Evolutionary conservation across 2,888 invertebrate species (phyloP).

Genomic region (Leptopilina drosophilae): DNA sequence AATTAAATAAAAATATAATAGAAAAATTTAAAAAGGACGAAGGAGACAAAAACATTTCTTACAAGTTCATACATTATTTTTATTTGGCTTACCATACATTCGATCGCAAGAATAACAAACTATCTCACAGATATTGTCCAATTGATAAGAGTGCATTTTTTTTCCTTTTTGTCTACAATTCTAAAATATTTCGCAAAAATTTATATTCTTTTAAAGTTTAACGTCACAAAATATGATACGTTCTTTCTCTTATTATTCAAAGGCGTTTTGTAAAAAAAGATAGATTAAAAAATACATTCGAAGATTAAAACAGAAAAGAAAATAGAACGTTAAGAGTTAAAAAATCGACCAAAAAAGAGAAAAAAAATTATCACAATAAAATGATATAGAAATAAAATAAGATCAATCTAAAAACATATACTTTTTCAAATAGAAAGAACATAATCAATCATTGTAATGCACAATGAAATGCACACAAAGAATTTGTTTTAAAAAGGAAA

Average conservation of each 20-base stretch:
- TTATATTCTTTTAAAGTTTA: not conserved
- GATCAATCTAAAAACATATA: too few relatives aligned
- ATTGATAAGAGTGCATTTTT: slow-evolving; percentile 16
- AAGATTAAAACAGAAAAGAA: too few relatives aligned
- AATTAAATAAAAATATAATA: not conserved
- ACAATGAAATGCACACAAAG: too few relatives aligned
- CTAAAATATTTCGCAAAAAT: not conserved
- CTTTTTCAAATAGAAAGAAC: too few relatives aligned
- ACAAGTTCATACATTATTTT: slow-evolving; percentile 17
- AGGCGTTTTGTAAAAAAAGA: not conserved
- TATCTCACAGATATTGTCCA: slow-evolving; percentile 27
- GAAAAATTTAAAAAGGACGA: not conserved
- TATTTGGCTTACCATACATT: slow-evolving; percentile 17
- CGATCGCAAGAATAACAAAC: not conserved
- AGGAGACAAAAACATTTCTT: not conserved
- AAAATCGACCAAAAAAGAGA: too few relatives aligned
- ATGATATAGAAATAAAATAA: too few relatives aligned
- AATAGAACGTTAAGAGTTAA: too few relatives aligned
- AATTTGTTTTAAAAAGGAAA: too few relatives aligned
- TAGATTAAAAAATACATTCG: not conserved
- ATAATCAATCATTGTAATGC: too few relatives aligned
- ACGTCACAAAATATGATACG: slow-evolving; percentile 5
- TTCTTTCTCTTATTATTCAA: not conserved
- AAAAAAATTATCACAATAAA: not conserved
- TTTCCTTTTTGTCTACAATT: not conserved